These are phyloP conservation scores for Dolichotis patagonum DNA, from an alignment of 2,113 vertebrate genomes.

Conservation along the genomic window DNA sequence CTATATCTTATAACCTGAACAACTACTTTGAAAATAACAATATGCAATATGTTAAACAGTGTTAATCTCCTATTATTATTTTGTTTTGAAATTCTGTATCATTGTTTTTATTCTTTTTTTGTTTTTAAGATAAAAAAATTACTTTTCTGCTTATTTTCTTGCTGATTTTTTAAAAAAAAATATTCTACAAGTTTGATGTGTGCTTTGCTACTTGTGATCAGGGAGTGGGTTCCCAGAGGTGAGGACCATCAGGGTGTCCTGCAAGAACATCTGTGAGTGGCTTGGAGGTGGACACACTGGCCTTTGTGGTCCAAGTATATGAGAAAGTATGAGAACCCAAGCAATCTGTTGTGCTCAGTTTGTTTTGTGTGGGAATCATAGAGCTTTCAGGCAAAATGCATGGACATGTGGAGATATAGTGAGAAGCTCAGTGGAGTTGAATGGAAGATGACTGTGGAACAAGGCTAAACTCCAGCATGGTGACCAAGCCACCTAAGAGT, in stretches of 20 bases:
- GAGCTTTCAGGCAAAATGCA: background rate
- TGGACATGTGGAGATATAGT: background rate
- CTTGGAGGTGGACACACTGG: rapidly evolving
- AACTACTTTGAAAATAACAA: too few species aligned
- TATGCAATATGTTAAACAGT: too few species aligned
- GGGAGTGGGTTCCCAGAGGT: background rate
- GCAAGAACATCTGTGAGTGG: background rate
- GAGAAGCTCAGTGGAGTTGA: background rate
- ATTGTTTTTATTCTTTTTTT: too few species aligned
- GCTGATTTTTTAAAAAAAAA: background rate
- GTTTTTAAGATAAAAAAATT: too few species aligned
- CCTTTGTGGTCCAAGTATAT: background rate
- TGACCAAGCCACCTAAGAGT: background rate
- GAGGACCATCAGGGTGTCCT: background rate
- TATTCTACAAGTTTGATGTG: background rate
- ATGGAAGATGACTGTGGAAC: background rate
- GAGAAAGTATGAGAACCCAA: background rate
- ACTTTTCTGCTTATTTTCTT: conserved; percentile 45
- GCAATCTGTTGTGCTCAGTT: background rate
- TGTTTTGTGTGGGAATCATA: background rate
- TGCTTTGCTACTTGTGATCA: conserved; percentile 16
- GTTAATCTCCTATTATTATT: too few species aligned
- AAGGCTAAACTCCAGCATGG: background rate
- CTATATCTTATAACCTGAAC: too few species aligned
- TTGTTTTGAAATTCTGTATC: too few species aligned